Percentiles rank a stretch among this genome's conserved stretches.
phyloP scores from a whole-genome alignment of 2,113 vertebrate species.

The Paradisaea rubra region DNA sequence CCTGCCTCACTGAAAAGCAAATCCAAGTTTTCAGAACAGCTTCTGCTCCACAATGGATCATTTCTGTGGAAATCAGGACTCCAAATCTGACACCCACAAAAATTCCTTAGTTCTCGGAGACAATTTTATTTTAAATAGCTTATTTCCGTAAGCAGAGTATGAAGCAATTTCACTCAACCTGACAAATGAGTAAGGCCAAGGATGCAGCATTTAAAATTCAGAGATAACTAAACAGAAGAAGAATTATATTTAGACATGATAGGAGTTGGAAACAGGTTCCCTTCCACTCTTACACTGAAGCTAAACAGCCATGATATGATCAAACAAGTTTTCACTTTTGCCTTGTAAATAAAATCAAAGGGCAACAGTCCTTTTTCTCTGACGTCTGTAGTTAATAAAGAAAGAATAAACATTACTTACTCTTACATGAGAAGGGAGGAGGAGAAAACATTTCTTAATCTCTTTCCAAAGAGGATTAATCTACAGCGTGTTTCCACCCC shows the following conservation, averaged over 20 bases:
- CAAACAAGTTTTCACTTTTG: constrained; percentile 43
- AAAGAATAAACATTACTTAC: constrained; percentile 45
- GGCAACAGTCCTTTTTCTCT: constrained; percentile 53
- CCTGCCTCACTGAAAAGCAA: neutral
- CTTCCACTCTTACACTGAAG: neutral
- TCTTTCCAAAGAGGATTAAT: constrained; percentile 50
- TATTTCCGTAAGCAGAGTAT: constrained; percentile 45
- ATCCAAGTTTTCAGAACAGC: neutral
- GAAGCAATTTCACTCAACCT: constrained; percentile 57
- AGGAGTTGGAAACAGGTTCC: constrained; percentile 20
- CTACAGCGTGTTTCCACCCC: constrained; percentile 6
- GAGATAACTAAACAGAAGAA: constrained; percentile 47
- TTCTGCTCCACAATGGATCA: neutral
- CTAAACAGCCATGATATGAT: constrained; percentile 44
- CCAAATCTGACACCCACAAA: constrained; percentile 1
- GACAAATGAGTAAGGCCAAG: constrained; percentile 55
- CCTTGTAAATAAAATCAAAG: constrained; percentile 57
- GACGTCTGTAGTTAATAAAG: constrained; percentile 52
- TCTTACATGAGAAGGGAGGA: neutral
- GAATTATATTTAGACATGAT: constrained; percentile 6
- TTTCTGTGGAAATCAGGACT: constrained; percentile 5
- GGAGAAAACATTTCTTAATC: constrained; percentile 23
- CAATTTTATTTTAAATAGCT: constrained; percentile 46
- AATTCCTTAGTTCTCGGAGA: neutral
- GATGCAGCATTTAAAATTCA: constrained; percentile 46